Evolutionary conservation across 1,140 invertebrate species (phyloP).

Genomic region (Anoplolepis gracilipes): DNA sequence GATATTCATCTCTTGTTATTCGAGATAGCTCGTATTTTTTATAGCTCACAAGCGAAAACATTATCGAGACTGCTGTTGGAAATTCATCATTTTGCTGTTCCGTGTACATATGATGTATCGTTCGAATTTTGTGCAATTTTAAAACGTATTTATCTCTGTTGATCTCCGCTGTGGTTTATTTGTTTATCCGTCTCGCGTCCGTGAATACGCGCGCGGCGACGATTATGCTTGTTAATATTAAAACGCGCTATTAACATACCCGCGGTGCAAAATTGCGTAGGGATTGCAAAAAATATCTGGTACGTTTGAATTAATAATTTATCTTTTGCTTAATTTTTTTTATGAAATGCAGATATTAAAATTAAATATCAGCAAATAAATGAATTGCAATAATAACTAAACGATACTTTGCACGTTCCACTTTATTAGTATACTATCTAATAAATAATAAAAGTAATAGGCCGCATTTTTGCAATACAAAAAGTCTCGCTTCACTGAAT

Average conservation of each 20-base stretch:
- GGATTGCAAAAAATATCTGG: neutral
- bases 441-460: conserved; percentile 19
- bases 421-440: neutral
- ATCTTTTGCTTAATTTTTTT: neutral
- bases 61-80: conserved; percentile 17
- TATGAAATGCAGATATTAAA: neutral
- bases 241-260: neutral
- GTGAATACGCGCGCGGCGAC: neutral
- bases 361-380: no score
- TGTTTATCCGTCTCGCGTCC: neutral
- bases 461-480: neutral
- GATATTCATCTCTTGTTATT: neutral
- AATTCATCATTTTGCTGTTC: neutral
- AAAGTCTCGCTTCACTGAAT: neutral
- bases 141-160: conserved; percentile 16
- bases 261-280: neutral
- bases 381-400: no score
- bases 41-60: neutral
- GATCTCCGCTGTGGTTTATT: conserved; percentile 12
- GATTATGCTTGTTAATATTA: conserved; percentile 29
- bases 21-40: neutral
- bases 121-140: conserved; percentile 27
- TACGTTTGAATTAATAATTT: conserved; percentile 21
- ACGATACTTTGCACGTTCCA: no score
- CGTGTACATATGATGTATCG: neutral